phyloP scores from a whole-genome alignment of 2,888 invertebrate genomes.

The Campoplex capitator region DNA sequence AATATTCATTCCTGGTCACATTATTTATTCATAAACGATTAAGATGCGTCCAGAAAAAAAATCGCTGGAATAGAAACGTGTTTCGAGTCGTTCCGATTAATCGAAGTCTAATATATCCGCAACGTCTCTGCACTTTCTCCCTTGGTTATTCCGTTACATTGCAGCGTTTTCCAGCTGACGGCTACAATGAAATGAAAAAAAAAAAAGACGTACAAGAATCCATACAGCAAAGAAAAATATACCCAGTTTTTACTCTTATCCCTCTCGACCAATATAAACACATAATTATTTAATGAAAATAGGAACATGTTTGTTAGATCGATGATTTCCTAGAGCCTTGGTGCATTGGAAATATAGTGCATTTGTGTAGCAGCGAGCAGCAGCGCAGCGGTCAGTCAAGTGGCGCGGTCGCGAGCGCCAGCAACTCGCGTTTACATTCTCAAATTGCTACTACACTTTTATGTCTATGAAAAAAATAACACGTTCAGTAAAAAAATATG shows the following conservation, averaged over 20 bases:
- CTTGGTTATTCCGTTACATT: not conserved
- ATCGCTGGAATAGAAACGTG: not conserved
- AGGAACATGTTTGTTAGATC: conserved; percentile 18
- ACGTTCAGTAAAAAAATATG: not conserved
- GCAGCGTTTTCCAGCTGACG: not conserved
- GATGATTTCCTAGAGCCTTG: conserved; percentile 31
- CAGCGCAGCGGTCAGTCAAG: conserved; percentile 2
- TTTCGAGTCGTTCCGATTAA: not conserved
- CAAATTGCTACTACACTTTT: not conserved
- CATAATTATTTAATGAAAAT: not conserved
- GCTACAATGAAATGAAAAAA: not conserved
- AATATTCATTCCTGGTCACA: not conserved
- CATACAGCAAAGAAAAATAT: not conserved
- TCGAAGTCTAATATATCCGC: not conserved
- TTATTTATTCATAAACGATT: not conserved
- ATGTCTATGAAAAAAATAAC: not conserved
- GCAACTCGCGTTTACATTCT: not conserved
- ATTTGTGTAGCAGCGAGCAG: not conserved
- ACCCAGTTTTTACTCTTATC: not conserved
- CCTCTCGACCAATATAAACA: not conserved
- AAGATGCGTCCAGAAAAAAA: not conserved
- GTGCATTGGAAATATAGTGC: conserved; percentile 17
- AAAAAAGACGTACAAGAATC: not conserved
- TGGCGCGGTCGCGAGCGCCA: conserved; percentile 4
- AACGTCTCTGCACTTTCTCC: conserved; percentile 1